Evolutionary conservation across 1,140 invertebrate genomes (phyloP).

Genomic region (Tenebrio molitor): DNA sequence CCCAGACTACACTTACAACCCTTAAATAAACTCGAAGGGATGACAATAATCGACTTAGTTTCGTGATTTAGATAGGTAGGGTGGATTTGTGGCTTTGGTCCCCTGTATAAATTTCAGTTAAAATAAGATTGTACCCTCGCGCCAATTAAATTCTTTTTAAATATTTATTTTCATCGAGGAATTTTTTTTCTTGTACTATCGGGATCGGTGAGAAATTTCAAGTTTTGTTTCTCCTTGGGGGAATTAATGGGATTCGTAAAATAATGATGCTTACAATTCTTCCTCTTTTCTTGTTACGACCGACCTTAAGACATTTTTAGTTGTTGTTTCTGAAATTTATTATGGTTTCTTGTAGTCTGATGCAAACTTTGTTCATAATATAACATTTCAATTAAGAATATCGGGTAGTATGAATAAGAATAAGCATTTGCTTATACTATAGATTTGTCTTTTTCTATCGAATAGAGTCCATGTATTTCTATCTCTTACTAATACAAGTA

Average conservation of each 20-base stretch:
- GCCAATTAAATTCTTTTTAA: conserved; percentile 31
- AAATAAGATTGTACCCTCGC: neutral
- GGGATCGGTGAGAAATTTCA: conserved; percentile 15
- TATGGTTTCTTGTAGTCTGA: conserved; percentile 1
- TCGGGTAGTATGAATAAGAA: no score
- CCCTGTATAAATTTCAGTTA: conserved; percentile 22
- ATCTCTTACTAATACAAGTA: no score
- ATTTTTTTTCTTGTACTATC: no score
- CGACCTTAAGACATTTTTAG: conserved; percentile 11
- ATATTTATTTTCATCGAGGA: conserved; percentile 7
- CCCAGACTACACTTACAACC: conserved; percentile 28
- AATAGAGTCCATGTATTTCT: no score
- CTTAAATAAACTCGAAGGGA: conserved; percentile 28
- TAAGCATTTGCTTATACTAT: no score
- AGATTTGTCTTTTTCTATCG: no score
- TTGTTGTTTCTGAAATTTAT: conserved; percentile 19
- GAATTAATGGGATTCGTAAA: conserved; percentile 18
- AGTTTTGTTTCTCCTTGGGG: conserved; percentile 31
- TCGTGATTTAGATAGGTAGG: conserved; percentile 31
- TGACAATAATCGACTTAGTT: conserved; percentile 20
- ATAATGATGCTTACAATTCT: conserved; percentile 21
- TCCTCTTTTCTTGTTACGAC: neutral
- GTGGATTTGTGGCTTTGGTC: conserved; percentile 19
- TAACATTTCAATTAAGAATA: conserved; percentile 30
- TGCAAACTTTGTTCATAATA: conserved; percentile 19